Base-by-base conservation (phyloP, 2,113 vertebrate genomes). In the Calidris pygmaea region DNA sequence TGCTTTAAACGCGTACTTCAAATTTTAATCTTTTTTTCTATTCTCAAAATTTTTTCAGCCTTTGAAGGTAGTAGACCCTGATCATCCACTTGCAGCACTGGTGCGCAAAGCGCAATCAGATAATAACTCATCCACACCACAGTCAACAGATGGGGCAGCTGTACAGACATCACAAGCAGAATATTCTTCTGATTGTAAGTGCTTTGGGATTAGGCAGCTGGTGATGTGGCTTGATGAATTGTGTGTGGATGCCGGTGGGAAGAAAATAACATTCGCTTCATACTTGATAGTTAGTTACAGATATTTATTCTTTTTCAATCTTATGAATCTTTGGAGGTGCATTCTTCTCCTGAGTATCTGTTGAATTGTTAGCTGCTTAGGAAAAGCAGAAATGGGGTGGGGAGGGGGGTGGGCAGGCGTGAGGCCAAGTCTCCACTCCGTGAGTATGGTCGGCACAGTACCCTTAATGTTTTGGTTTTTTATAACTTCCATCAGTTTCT, bases 31-130 rank as follows among this genome's bases (percentile, higher is more conserved):
- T 50, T 39, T 35, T 32, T 78, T n/a, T 35, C 50, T 74, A 2
- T 84, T 92, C 53, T 88, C 53, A 92, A 77, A 92, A 65, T 93
- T 7, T 89, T 87, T 90, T 35, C 90, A 99, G 99, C 99, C 99
- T 91, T 95, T 99, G 71, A 99, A 99, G 93, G 99, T 99, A 16
- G 99, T 99, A 88, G 99, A 99, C 87, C 99, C 99, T 3, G 99
- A 99, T 97, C 99, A 99, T 83, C 99, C 99, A 1, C 97, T 99
- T 41, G 99, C 99, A 56, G 99, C 97, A 1, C 98, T 99, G 59
- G 99, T 99, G 67, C 98, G 98, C 37, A 99, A 99, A 98, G 99
- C 99, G 3, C 97, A 98, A 60, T 98, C 98, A 39, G 99, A 99
- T 93, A 98, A 99, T 59, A 99, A 98, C 16, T 96, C 98, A 0